phyloP scores from a whole-genome alignment of 2,888 invertebrate genomes.

The Smittia aterrima region DNA sequence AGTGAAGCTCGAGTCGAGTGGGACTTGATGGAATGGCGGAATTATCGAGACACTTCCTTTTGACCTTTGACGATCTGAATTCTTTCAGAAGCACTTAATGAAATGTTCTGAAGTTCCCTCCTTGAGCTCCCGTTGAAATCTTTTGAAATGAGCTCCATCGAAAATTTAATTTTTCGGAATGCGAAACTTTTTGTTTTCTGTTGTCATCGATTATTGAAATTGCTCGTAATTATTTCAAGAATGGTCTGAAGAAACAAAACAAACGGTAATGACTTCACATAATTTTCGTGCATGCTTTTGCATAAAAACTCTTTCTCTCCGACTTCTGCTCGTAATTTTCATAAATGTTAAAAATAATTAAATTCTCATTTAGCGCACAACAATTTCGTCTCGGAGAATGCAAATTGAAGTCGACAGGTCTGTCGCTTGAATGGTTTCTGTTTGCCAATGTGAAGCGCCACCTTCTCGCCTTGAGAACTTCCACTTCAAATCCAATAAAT shows the following conservation, averaged over 20 bases:
- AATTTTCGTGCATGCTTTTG: background rate
- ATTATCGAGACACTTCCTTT: too few relatives aligned
- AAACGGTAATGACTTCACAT: conserved; percentile 2
- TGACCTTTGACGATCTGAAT: too few relatives aligned
- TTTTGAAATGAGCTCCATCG: too few relatives aligned
- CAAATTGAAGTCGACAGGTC: background rate
- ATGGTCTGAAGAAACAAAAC: background rate
- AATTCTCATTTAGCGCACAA: background rate
- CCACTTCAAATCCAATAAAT: background rate
- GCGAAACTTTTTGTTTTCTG: too few relatives aligned
- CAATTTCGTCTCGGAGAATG: too few relatives aligned
- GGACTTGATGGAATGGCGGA: too few relatives aligned
- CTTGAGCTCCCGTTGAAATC: too few relatives aligned
- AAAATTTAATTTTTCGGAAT: too few relatives aligned
- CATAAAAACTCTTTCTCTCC: background rate
- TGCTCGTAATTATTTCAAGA: conserved; percentile 22
- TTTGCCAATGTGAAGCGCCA: background rate
- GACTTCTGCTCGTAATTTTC: background rate
- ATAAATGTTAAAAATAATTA: conserved; percentile 21
- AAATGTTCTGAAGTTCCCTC: too few relatives aligned
- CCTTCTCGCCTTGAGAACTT: too few relatives aligned
- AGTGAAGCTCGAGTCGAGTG: too few relatives aligned
- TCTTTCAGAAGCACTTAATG: too few relatives aligned
- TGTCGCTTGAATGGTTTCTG: background rate
- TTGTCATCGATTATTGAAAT: background rate